Evolutionary conservation across 2,888 invertebrate species (phyloP).

Genomic region (Phaedon cochleariae): DNA sequence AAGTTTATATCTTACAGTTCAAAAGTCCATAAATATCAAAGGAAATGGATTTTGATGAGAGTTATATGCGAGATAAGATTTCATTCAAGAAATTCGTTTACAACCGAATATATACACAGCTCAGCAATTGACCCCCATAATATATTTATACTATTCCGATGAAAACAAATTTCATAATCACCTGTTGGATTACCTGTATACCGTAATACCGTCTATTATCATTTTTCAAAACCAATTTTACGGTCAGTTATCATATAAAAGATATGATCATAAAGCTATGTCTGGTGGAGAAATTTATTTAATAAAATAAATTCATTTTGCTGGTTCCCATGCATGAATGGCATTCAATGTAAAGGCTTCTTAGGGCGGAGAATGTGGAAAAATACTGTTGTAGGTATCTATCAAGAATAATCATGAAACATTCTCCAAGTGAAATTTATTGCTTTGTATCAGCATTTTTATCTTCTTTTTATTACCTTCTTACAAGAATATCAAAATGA

Average conservation of each 20-base stretch:
- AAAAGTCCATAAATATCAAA: too few relatives aligned
- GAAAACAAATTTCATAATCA: too few relatives aligned
- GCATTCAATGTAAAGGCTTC: not conserved
- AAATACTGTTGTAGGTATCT: not conserved
- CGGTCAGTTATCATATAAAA: too few relatives aligned
- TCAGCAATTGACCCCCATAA: not conserved
- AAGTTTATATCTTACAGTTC: too few relatives aligned
- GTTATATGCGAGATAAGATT: not conserved
- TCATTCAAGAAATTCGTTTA: not conserved
- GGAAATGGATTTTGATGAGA: not conserved
- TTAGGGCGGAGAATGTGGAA: not conserved
- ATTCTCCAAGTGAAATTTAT: conserved; percentile 8
- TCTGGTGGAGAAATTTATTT: not conserved
- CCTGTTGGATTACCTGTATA: too few relatives aligned
- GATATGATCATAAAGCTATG: too few relatives aligned
- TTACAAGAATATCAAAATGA: conserved; percentile 28
- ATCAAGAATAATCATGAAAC: conserved; percentile 10
- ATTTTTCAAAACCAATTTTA: too few relatives aligned
- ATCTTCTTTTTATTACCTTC: conserved; percentile 30
- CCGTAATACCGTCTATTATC: too few relatives aligned
- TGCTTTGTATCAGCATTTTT: conserved; percentile 19
- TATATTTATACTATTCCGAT: too few relatives aligned
- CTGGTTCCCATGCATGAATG: not conserved
- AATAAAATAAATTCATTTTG: not conserved
- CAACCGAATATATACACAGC: not conserved